Evolutionary conservation across 2,888 invertebrate species (phyloP).

Genomic region (Herminia tarsipennalis): DNA sequence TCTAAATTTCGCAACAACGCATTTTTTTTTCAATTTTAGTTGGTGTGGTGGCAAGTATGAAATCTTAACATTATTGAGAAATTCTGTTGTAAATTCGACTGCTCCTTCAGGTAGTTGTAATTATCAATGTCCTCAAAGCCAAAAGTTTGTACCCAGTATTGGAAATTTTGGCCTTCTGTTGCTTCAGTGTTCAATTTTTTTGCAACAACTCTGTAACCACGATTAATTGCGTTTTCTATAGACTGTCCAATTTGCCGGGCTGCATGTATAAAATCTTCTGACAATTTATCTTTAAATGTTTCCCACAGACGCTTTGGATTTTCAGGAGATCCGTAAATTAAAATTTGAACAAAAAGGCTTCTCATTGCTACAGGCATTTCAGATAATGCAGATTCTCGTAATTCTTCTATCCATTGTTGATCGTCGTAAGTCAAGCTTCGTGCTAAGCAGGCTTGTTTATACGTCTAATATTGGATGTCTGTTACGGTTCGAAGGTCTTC

Average conservation of each 20-base stretch:
- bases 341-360: constrained; percentile 21
- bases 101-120: constrained; percentile 18
- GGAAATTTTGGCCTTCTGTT: constrained; percentile 18
- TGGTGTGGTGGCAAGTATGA: constrained; percentile 21
- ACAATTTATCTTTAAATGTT: constrained; percentile 20
- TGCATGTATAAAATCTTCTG: constrained; percentile 16
- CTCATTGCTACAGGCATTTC: constrained; percentile 21
- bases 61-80: constrained; percentile 24
- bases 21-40: constrained; percentile 21
- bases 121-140: constrained; percentile 13
- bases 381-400: constrained; percentile 10
- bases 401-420: constrained; percentile 24
- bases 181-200: constrained; percentile 22
- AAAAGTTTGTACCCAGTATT: constrained; percentile 24
- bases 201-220: constrained; percentile 22
- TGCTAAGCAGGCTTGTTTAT: constrained; percentile 19
- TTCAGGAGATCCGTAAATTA: constrained; percentile 24
- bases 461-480: constrained; percentile 18
- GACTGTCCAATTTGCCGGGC: constrained; percentile 11
- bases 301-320: constrained; percentile 23
- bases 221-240: constrained; percentile 20
- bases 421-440: constrained; percentile 18
- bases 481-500: constrained; percentile 7
- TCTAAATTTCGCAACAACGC: constrained; percentile 19
- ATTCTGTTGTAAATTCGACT: constrained; percentile 24